phyloP scores from a whole-genome alignment of 23 tunicate genomes.

The Ascidia mentula region DNA sequence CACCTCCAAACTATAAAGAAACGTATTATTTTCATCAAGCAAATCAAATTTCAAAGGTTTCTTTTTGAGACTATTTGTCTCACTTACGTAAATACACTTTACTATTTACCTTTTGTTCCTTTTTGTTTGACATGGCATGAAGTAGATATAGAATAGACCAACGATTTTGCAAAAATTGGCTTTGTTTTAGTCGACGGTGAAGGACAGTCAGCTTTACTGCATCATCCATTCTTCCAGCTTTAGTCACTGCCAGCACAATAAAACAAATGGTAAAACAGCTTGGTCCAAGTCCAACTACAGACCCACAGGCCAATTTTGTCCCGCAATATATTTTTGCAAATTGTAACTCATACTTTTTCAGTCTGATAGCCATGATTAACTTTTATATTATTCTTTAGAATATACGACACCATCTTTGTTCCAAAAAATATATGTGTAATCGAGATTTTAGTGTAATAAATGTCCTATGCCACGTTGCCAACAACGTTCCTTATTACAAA shows the following conservation, averaged over 20 bases:
- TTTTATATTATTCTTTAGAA: no score
- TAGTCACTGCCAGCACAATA: slow-evolving; percentile 37
- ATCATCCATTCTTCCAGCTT: slow-evolving; percentile 47
- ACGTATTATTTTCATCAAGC: not conserved
- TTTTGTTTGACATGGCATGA: slow-evolving; percentile 35
- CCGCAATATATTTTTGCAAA: no score
- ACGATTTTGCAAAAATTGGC: slow-evolving; percentile 40
- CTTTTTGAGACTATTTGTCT: not conserved
- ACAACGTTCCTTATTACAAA: no score
- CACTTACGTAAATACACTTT: not conserved
- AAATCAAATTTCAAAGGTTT: not conserved
- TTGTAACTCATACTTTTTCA: not conserved
- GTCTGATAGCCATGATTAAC: not conserved
- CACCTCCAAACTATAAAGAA: slow-evolving; percentile 27
- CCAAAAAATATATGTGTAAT: no score
- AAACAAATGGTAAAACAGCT: no score
- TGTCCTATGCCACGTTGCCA: no score
- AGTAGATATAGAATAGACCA: slow-evolving; percentile 75
- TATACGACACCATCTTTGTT: no score
- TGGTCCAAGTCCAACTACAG: no score
- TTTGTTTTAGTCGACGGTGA: slow-evolving; percentile 58
- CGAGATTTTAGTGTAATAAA: no score
- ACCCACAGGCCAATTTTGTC: no score
- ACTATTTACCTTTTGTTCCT: slow-evolving; percentile 24
- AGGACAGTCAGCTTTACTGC: slow-evolving; percentile 60